Evolutionary conservation across 2,113 vertebrate species (phyloP).

Genomic region (Atlantisia rogersi): DNA sequence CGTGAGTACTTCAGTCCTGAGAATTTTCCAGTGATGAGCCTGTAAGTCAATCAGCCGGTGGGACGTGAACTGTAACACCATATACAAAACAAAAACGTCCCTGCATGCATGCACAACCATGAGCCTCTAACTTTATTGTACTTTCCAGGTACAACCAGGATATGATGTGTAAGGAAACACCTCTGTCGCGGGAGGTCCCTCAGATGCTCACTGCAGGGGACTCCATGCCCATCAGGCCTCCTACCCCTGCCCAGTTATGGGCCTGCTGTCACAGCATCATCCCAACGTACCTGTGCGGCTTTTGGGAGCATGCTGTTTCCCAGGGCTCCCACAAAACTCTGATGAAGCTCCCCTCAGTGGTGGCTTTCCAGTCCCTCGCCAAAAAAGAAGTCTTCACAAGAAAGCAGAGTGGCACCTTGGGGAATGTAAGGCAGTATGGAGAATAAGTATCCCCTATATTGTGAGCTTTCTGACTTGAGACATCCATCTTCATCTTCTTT

Average conservation of each 20-base stretch:
- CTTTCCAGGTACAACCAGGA: not conserved
- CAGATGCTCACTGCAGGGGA: accelerated
- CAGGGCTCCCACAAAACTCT: not conserved
- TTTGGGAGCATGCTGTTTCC: not conserved
- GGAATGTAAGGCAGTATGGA: not conserved
- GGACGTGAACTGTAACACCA: not conserved
- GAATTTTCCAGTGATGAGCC: not conserved
- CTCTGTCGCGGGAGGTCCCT: not conserved
- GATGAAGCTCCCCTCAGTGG: not conserved
- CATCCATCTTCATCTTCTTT: not conserved
- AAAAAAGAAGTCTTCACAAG: not conserved
- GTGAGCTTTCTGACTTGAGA: not conserved
- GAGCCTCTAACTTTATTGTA: not conserved
- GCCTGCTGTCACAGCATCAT: not conserved
- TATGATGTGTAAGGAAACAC: not conserved
- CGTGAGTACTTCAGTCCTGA: not conserved
- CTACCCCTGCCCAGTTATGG: accelerated
- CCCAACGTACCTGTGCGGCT: not conserved
- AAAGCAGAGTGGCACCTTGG: not conserved
- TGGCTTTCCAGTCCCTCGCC: not conserved
- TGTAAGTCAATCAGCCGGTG: not conserved
- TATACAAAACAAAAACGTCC: not conserved
- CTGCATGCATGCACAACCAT: not conserved
- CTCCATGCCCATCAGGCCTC: not conserved
- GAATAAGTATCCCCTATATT: not conserved